Evolutionary conservation across 2,888 invertebrate species (phyloP).

Genomic region (Blastobasis lacticolella): DNA sequence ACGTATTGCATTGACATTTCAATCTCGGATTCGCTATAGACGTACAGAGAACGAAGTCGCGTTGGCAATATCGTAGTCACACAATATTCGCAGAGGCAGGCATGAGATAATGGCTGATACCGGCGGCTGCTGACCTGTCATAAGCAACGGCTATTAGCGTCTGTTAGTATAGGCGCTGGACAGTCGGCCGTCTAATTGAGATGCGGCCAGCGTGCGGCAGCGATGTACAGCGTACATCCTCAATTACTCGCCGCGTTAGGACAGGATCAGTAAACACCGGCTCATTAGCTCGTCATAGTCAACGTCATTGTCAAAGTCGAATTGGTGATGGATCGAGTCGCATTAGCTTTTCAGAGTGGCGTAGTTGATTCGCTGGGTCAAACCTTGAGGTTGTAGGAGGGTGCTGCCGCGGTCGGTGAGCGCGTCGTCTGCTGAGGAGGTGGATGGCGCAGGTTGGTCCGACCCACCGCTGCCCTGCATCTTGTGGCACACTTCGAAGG

Average conservation of each 20-base stretch:
- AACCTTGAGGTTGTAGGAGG: conserved; percentile 33
- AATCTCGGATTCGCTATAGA: not conserved
- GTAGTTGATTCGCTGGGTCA: conserved; percentile 3
- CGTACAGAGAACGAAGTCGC: not conserved
- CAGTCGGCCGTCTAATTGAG: no score
- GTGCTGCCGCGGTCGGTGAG: conserved; percentile 30
- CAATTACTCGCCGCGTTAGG: no score
- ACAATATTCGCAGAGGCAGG: conserved; percentile 3
- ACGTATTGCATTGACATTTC: conserved; percentile 1
- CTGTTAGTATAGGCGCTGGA: no score
- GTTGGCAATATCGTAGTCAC: not conserved
- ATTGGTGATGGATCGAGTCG: no score
- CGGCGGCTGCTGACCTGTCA: conserved; percentile 8
- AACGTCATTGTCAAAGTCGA: no score
- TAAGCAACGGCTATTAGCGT: conserved; percentile 4
- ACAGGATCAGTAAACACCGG: no score
- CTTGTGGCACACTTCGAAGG: conserved; percentile 99
- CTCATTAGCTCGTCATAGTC: no score
- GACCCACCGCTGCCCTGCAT: conserved; percentile 77
- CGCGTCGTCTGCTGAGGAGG: conserved; percentile 44
- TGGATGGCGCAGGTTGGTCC: conserved; percentile 49
- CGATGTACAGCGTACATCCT: no score
- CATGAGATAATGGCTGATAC: conserved; percentile 1
- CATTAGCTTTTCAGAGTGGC: no score
- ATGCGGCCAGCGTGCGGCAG: no score